Base-by-base conservation (phyloP, 2,113 vertebrate species). In the Merops nubicus region DNA sequence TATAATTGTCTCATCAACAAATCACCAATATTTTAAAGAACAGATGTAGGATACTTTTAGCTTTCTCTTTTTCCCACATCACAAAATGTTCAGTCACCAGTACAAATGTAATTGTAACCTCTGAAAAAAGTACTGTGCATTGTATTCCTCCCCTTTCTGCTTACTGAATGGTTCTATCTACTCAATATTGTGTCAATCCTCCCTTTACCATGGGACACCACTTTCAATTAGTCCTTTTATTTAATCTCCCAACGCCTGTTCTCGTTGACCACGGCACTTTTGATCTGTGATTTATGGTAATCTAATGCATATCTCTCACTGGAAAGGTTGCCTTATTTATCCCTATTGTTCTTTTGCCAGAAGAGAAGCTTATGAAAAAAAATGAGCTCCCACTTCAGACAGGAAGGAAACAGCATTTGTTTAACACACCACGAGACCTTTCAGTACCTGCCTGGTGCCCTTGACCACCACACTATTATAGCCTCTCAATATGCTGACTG, bases 341-440 rank as follows among this genome's bases (percentile, higher is more conserved):
- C 89, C 90, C 94, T 93, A 98, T 97, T 98, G 97, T 97, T 98
- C 97, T 95, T 91, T 47, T 69, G 95, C 90, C 92, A 98, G 90
- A 94, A 94, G 93, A 97, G 87, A 97, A 96, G 94, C 79, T 95
- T 94, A 96, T 50, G n/a, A 98, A 97, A 95, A 98, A 98, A 97
- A 97, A 97, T 81, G 59, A 97, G 94, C 95, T 96, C 90, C 89
- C 82, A 88, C 28, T 89, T 97, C 97, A 98, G 95, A 81, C 91
- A 97, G 98, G 98, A 98, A 98, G 98, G 98, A 98, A 98, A 96
- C 54, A 56, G 84, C 94, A 95, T 98, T 98, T 98, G 97, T 98
- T 98, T 97, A 97, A 97, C 95, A 94, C 93, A 96, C 98, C 67
- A 40, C 95, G 97, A 97, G 96, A 97, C 97, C 98, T 98, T 98